These are phyloP conservation scores for Actinemys pallida DNA, from an alignment of 2,113 vertebrate genomes.

Conservation along the genomic window DNA sequence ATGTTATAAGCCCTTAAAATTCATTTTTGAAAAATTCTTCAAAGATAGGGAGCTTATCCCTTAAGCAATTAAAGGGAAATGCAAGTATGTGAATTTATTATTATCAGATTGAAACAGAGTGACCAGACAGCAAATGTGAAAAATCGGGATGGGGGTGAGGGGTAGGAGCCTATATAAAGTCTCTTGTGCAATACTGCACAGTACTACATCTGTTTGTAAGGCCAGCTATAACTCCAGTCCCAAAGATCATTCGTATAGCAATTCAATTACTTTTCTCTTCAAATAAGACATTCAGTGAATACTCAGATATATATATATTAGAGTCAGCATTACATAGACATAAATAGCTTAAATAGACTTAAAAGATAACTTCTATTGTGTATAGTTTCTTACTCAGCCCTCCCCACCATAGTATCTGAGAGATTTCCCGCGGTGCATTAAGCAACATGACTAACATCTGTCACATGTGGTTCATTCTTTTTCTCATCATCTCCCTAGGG, in stretches of 20 bases:
- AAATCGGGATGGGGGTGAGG: no score
- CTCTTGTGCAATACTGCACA: no score
- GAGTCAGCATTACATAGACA: not conserved
- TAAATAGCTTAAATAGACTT: slow-evolving; percentile 44
- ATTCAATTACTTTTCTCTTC: no score
- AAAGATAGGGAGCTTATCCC: not conserved
- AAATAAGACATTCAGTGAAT: no score
- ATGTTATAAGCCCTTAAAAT: not conserved
- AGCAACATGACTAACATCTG: not conserved
- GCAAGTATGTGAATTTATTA: not conserved
- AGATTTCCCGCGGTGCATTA: not conserved
- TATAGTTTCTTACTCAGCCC: not conserved
- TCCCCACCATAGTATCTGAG: not conserved
- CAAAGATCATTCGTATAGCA: no score
- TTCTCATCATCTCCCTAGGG: no score
- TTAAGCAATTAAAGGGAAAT: not conserved
- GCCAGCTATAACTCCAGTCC: no score
- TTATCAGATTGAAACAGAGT: slow-evolving; percentile 53
- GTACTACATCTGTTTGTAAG: no score
- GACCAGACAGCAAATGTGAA: no score
- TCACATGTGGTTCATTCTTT: no score
- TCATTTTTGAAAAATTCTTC: not conserved
- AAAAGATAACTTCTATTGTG: not conserved
- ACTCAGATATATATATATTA: no score
- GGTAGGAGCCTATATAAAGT: no score